Base-by-base conservation (phyloP, 2,797 vertebrate species). In the Yasuhikotakia modesta region DNA sequence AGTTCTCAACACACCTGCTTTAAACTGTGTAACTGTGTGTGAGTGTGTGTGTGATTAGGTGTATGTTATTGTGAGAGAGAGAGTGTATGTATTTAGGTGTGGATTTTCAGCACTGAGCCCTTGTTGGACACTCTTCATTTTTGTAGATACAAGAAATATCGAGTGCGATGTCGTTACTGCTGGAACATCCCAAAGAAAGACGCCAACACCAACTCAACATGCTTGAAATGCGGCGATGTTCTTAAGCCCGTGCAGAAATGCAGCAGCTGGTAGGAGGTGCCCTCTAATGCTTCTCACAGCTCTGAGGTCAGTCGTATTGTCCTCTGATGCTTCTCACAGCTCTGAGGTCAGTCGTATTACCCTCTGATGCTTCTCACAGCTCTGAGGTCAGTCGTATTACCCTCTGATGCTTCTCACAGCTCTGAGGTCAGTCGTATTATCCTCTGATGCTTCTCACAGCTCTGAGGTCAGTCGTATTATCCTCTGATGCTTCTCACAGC, bases 111-210 rank as follows among this genome's bases (percentile, higher is more conserved):
- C 11, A 46, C 32, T 35, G 11, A 46, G 14, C 1, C n/a, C 7
- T 52, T 48, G 19, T 70, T 35, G 32, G 32, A 12, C 22, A 14
- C 57, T 27, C 8, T 45, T 60, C 39, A 0, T 14, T 64, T 13
- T 73, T 48, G 0, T 88, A 98, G 96, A 92, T 98, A 97, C 86
- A 96, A 95, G 90, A 98, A 97, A 83, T 96, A 97, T 66, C 90
- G 93, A 14, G 91, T 95, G 65, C 94, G 95, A 12, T 97, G 96
- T 80, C 88, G 86, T 45, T 87, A 88, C 46, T 98, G 96, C 85
- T 96, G 96, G 96, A 91, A 94, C 79, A 94, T 98, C 70, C 96
- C 96, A 0, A 92, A 93, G 84, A 96, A 95, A 84, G 95, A 93
- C 17, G 88, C 93, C 12, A 94, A 93, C 82, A 91, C 91, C 11